Base-by-base conservation (phyloP, 2,888 invertebrate species). In the Notocelia uddmanniana region DNA sequence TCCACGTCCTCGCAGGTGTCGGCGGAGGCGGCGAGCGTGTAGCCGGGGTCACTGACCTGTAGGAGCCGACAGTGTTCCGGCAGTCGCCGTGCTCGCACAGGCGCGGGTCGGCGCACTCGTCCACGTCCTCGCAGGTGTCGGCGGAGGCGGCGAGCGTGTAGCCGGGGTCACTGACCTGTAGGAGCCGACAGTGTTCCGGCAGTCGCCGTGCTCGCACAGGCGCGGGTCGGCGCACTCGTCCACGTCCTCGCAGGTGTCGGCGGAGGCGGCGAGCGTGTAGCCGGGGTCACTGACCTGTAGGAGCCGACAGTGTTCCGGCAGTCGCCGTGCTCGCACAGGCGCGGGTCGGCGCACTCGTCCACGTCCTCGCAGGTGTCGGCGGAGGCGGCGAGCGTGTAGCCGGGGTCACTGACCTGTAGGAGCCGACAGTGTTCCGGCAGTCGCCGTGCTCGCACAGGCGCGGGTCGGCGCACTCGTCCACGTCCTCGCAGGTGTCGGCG, bases 221-320 rank as follows among this genome's bases (percentile, higher is more conserved):
- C 95, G 93, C 74, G 94, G 88, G 81, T 97, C 97, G 23, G 94
- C 92, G 83, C 97, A 97, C 89, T 97, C 97, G 87, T 97, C 96
- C 19, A 96, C 95, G 85, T 97, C 96, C 37, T 95, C 94, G 83
- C 96, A 96, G 81, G 95, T 95, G 79, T 95, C 93, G 21, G 94
- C 92, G 37, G 95, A 94, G 62, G 85, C 68, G 3, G 95, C 94
- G 21, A 96, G 93, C 74, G 94, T 91, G 89, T 96, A 96, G 0
- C 96, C 96, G 69, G 94, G 93, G n/a, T 23, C 23, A 62, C 50
- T n/a, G 15, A 54, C 87, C 96, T 96, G 86, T 96, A 97, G 21
- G 96, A 96, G 9, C 97, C 97, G 77, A 97, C 95, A 1, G 96
- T 94, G 85, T 97, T 97, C 79, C 96, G 95, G 81, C 97, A 97